A percentile compares a stretch with the other conserved stretches of the same genome.
phyloP scores from a whole-genome alignment of 1,140 invertebrate species.

The Drosophila tani region DNA sequence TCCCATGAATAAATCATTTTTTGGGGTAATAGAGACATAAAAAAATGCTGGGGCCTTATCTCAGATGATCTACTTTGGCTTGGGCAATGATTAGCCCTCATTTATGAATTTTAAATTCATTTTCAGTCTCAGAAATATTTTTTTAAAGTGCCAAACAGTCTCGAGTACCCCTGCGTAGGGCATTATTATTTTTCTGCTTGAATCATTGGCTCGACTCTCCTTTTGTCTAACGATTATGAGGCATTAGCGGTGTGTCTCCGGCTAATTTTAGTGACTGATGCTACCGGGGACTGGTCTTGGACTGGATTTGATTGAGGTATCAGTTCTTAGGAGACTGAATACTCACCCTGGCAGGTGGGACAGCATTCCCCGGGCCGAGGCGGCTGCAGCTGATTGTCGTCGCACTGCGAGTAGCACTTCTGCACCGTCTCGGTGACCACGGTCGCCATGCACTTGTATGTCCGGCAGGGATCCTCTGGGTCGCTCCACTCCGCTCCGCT shows the following conservation, averaged over 20 bases:
- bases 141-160: neutral
- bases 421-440: constrained; percentile 92
- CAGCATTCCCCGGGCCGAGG: constrained; percentile 92
- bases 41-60: constrained; percentile 52
- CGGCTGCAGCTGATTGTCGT: constrained; percentile 88
- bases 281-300: constrained; percentile 35
- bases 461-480: constrained; percentile 89
- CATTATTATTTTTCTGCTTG: constrained; percentile 4
- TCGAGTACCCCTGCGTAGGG: constrained; percentile 17
- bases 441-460: constrained; percentile 92
- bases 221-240: constrained; percentile 65
- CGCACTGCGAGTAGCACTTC: constrained; percentile 93
- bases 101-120: constrained; percentile 9
- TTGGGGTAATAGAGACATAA: constrained; percentile 56
- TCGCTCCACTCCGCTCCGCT: constrained; percentile 92
- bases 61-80: constrained; percentile 38
- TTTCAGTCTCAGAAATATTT: neutral
- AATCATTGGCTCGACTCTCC: constrained; percentile 15
- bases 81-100: constrained; percentile 10
- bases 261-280: constrained; percentile 78
- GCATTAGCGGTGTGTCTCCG: constrained; percentile 52
- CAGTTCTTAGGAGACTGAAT: neutral
- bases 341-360: constrained; percentile 91
- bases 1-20: constrained; percentile 51
- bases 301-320: constrained; percentile 18